Evolutionary conservation across 2,888 invertebrate species (phyloP).

Genomic region (Teleogryllus oceanicus): DNA sequence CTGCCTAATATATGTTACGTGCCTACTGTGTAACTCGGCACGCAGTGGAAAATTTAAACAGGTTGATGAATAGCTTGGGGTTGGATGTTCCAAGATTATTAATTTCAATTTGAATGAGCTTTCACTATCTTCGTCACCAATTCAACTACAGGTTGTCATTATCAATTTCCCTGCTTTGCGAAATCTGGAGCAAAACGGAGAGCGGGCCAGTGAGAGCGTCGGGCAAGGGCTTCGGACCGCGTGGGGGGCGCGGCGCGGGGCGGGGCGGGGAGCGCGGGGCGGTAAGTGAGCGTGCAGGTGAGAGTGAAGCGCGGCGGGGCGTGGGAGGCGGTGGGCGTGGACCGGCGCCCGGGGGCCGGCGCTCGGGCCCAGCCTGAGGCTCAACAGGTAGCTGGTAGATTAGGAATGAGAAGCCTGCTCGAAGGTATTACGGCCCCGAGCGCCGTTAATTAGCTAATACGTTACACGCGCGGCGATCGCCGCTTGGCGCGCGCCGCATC

Average conservation of each 20-base stretch:
- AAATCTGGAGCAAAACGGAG: background rate
- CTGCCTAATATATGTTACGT: conserved; percentile 18
- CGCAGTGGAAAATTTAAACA: conserved; percentile 18
- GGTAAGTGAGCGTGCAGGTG: background rate
- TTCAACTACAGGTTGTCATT: conserved; percentile 18
- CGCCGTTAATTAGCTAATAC: conserved; percentile 18
- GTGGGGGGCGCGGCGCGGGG: background rate
- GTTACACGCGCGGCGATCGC: background rate
- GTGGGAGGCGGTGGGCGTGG: background rate
- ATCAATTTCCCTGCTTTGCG: conserved; percentile 18
- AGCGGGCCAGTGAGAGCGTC: too few species aligned
- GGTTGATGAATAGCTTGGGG: conserved; percentile 18
- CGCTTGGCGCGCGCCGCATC: background rate
- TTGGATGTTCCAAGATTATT: conserved; percentile 18
- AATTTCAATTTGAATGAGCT: conserved; percentile 18
- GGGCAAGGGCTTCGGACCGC: too few species aligned
- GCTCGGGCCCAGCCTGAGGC: background rate
- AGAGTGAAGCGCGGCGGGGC: background rate
- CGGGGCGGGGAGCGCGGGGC: background rate
- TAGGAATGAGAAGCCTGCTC: conserved; percentile 18
- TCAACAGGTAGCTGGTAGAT: conserved; percentile 18
- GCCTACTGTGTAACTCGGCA: conserved; percentile 9
- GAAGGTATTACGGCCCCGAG: background rate
- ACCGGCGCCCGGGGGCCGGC: background rate
- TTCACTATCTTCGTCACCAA: conserved; percentile 18